These are phyloP conservation scores for Heliornis fulica DNA, from an alignment of 2,113 vertebrate species.

Conservation along the genomic window DNA sequence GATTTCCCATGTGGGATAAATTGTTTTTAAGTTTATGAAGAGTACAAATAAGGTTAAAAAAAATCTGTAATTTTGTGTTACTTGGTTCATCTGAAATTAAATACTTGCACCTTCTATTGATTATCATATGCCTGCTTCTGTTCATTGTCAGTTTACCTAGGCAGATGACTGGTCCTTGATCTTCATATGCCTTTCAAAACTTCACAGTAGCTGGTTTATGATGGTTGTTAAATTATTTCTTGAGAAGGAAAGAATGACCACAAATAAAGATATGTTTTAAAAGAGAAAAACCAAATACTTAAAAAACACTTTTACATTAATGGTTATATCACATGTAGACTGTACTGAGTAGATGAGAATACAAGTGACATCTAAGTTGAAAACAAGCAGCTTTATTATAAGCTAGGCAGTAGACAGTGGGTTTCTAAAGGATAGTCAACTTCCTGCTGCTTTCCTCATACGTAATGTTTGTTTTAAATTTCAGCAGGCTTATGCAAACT, in stretches of 20 bases:
- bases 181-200: neutral
- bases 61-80: neutral
- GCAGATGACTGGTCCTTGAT: neutral
- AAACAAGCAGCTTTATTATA: neutral
- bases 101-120: neutral
- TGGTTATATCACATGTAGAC: neutral
- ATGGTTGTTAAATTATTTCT: neutral
- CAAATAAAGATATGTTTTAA: neutral
- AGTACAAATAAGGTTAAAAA: neutral
- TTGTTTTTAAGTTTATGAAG: neutral
- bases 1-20: neutral
- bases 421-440: neutral
- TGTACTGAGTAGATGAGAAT: neutral
- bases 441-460: slow-evolving; percentile 24
- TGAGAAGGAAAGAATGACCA: neutral
- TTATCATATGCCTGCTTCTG: neutral
- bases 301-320: neutral
- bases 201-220: neutral
- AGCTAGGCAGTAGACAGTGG: neutral
- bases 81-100: neutral
- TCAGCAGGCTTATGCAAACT: neutral
- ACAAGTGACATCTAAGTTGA: neutral
- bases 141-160: neutral
- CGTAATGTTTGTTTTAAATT: slow-evolving; percentile 23
- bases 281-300: neutral